Conservation (phyloP, 2,797 vertebrate species). For the Sylvia borin region DNA sequence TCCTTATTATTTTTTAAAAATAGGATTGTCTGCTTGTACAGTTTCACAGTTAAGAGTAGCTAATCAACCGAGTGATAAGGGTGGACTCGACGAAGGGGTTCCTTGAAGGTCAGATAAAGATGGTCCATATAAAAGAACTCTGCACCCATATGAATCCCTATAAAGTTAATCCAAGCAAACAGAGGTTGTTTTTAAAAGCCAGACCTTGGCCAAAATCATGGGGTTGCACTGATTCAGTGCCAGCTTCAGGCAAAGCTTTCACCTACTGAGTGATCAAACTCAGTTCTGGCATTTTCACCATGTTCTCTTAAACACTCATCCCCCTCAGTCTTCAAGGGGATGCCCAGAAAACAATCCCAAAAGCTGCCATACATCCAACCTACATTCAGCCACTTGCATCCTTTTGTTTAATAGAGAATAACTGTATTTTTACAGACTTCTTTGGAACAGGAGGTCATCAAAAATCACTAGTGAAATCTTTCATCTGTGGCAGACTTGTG, state of each 20-base stretch:
- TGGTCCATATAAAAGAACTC: not conserved
- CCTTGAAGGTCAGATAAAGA: not conserved
- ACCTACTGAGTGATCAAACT: not conserved
- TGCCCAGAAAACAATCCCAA: not conserved
- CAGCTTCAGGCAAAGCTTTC: not conserved
- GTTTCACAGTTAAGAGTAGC: not conserved
- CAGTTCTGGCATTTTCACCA: not conserved
- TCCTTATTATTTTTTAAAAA: not conserved
- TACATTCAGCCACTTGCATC: not conserved
- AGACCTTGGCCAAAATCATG: not conserved
- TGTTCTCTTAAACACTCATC: not conserved
- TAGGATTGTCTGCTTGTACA: accelerated
- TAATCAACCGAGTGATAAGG: not conserved
- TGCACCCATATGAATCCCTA: not conserved
- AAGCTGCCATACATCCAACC: not conserved
- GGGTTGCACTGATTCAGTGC: not conserved
- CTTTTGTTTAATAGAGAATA: not conserved
- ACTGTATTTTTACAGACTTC: not conserved
- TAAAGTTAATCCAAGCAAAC: not conserved
- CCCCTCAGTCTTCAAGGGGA: not conserved
- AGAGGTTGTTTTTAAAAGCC: not conserved
- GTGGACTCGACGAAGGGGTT: not conserved
- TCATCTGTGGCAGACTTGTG: not conserved
- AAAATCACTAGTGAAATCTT: not conserved
- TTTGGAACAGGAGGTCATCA: not conserved